phyloP scores from a whole-genome alignment of 1,140 invertebrate species.

The Zaprionus africanus region DNA sequence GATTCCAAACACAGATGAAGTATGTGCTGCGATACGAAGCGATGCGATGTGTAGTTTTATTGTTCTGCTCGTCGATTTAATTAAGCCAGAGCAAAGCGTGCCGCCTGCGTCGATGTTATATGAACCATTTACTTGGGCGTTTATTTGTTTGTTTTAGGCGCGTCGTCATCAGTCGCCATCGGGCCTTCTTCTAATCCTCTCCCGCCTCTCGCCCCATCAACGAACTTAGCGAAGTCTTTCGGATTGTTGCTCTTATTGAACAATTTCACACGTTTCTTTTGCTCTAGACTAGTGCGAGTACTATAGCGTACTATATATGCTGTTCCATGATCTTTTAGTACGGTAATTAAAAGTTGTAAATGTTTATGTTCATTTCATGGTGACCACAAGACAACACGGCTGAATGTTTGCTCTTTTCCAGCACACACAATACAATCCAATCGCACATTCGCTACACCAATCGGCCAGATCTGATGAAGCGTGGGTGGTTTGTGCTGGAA shows the following conservation, averaged over 20 bases:
- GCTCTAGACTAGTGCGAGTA: not conserved
- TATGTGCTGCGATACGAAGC: not conserved
- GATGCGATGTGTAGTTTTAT: slow-evolving; percentile 49
- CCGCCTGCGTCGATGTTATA: slow-evolving; percentile 68
- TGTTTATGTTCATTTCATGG: slow-evolving; percentile 73
- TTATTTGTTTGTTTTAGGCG: slow-evolving; percentile 82
- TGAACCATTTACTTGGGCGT: slow-evolving; percentile 71
- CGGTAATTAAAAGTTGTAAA: slow-evolving; percentile 74
- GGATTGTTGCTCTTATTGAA: slow-evolving; percentile 42
- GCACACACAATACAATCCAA: slow-evolving; percentile 7
- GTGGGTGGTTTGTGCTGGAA: not conserved
- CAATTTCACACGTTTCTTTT: slow-evolving; percentile 62
- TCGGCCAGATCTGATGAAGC: not conserved
- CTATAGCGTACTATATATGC: slow-evolving; percentile 23
- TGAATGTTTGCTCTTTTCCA: slow-evolving; percentile 49
- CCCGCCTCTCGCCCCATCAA: not conserved
- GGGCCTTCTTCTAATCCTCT: slow-evolving; percentile 10
- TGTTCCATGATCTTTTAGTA: slow-evolving; percentile 60
- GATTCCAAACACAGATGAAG: slow-evolving; percentile 7
- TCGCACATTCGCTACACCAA: slow-evolving; percentile 2
- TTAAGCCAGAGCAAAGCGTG: slow-evolving; percentile 73
- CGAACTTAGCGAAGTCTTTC: slow-evolving; percentile 12
- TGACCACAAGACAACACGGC: slow-evolving; percentile 73
- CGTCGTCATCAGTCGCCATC: slow-evolving; percentile 57
- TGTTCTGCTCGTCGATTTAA: slow-evolving; percentile 68